A percentile compares a stretch with the other conserved stretches of the same genome.
Evolutionary conservation across 2,888 invertebrate genomes (phyloP).

Genomic region (Trilocha varians): DNA sequence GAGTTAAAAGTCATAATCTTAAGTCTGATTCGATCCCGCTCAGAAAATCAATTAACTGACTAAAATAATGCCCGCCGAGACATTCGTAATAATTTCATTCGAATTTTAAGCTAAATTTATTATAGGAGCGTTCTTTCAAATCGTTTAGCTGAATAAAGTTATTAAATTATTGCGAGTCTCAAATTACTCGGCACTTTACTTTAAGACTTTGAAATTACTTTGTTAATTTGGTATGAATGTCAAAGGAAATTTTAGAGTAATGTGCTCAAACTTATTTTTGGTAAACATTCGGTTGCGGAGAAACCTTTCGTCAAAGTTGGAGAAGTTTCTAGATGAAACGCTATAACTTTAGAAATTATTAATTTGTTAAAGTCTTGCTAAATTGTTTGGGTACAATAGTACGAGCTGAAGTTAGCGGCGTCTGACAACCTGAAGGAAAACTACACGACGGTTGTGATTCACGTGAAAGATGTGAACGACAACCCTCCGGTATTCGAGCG

Average conservation of each 20-base stretch:
- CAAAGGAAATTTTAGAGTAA: constrained; percentile 14
- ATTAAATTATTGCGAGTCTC: constrained; percentile 28
- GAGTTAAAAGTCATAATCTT: too few relatives aligned
- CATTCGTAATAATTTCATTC: too few relatives aligned
- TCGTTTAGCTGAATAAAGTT: constrained; percentile 28
- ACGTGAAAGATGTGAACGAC: constrained; percentile 98
- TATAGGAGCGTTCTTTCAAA: neutral
- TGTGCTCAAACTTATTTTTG: neutral
- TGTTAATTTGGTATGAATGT: constrained; percentile 26
- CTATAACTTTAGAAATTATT: too few relatives aligned
- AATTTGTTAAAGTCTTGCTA: neutral
- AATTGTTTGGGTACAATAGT: constrained; percentile 68
- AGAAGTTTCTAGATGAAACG: too few relatives aligned
- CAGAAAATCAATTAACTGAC: too few relatives aligned
- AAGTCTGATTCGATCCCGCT: too few relatives aligned
- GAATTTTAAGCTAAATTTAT: too few relatives aligned
- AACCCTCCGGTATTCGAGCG: constrained; percentile 97
- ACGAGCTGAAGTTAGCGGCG: constrained; percentile 94
- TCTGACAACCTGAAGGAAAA: constrained; percentile 98
- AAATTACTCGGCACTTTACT: constrained; percentile 26
- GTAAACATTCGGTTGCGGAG: neutral
- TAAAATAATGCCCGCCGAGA: too few relatives aligned
- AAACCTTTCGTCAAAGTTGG: neutral
- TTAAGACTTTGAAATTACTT: constrained; percentile 36
- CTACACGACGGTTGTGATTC: constrained; percentile 96